phyloP scores from a whole-genome alignment of 1,140 invertebrate species.

The Hylyphantes graminicola region DNA sequence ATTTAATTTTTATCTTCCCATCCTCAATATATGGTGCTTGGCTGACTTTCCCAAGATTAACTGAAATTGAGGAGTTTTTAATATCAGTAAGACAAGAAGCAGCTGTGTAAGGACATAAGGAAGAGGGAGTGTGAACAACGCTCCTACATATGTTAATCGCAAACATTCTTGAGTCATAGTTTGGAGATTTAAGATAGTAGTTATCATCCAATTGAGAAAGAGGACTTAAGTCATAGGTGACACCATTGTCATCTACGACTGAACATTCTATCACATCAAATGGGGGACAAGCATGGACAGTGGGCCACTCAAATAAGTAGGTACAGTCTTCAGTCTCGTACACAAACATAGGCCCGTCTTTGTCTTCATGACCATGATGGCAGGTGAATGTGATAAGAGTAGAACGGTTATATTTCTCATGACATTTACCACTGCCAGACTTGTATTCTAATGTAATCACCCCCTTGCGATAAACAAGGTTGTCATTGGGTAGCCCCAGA shows the following conservation, averaged over 20 bases:
- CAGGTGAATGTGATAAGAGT: slow-evolving; percentile 67
- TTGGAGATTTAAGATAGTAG: slow-evolving; percentile 62
- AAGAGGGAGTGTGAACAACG: slow-evolving; percentile 64
- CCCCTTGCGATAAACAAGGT: slow-evolving; percentile 39
- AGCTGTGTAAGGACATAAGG: slow-evolving; percentile 65
- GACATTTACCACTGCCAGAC: slow-evolving; percentile 47
- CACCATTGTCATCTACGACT: slow-evolving; percentile 28
- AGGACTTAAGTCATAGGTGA: slow-evolving; percentile 63
- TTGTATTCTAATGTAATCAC: slow-evolving; percentile 52
- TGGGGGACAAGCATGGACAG: slow-evolving; percentile 65
- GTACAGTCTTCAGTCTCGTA: slow-evolving; percentile 63
- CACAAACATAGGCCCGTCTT: slow-evolving; percentile 46
- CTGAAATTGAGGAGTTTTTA: slow-evolving; percentile 53
- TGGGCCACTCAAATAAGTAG: slow-evolving; percentile 67
- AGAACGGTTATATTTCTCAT: slow-evolving; percentile 62
- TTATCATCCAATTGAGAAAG: slow-evolving; percentile 63
- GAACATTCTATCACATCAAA: slow-evolving; percentile 51
- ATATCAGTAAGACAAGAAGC: slow-evolving; percentile 64
- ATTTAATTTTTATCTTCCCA: slow-evolving; percentile 47
- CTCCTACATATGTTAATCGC: slow-evolving; percentile 65
- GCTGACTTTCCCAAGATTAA: slow-evolving; percentile 42
- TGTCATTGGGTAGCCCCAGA: slow-evolving; percentile 34
- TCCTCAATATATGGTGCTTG: slow-evolving; percentile 45
- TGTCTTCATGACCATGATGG: slow-evolving; percentile 56
- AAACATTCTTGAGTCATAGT: slow-evolving; percentile 62